A percentile compares a stretch with the other conserved stretches of the same genome.
These are phyloP conservation scores for Priocnemis perturbator DNA, from an alignment of 2,888 invertebrate species.

Conservation along the genomic window DNA sequence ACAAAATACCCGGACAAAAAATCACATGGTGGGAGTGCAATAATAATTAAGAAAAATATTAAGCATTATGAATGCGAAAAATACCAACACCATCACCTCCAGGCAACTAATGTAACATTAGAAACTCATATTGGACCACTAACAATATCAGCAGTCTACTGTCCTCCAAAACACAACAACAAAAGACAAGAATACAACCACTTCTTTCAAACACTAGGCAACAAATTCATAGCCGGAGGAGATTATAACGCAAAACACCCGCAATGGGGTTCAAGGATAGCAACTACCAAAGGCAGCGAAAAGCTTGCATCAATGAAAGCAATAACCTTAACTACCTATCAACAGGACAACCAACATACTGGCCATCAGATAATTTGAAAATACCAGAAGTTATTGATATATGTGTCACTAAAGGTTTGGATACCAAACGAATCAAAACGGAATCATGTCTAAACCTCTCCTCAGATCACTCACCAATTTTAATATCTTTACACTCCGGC, in stretches of 20 bases:
- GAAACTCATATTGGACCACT: not conserved
- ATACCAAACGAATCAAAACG: constrained; percentile 20
- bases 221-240: not conserved
- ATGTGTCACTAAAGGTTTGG: constrained; percentile 26
- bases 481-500: constrained; percentile 30
- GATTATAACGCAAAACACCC: constrained; percentile 30
- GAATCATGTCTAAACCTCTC: constrained; percentile 41
- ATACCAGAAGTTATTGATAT: constrained; percentile 46
- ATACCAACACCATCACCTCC: not conserved
- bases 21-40: not conserved
- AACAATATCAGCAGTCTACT: not conserved
- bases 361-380: constrained; percentile 47
- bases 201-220: not conserved
- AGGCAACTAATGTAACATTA: not conserved
- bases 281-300: constrained; percentile 28
- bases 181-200: not conserved
- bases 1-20: not conserved
- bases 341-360: constrained; percentile 53
- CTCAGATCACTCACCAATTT: constrained; percentile 41
- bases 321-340: constrained; percentile 21
- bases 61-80: not conserved
- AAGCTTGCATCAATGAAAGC: constrained; percentile 19
- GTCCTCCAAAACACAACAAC: not conserved
- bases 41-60: not conserved
- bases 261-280: constrained; percentile 46